Evolutionary conservation across 2,888 invertebrate genomes (phyloP).

Genomic region (Ctenicera cuprea): DNA sequence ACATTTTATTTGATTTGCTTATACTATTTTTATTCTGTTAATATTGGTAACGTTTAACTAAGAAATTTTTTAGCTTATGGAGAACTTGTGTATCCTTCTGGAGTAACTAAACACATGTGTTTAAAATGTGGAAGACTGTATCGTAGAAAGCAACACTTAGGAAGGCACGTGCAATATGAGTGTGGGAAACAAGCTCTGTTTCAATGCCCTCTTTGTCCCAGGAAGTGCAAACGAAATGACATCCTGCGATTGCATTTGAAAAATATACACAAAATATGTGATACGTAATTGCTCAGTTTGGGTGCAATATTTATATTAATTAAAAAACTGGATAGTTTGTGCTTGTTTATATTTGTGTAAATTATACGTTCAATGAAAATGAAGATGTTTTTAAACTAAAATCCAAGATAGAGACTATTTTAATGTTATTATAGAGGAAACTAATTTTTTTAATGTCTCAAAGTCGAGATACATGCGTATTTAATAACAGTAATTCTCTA

Average conservation of each 20-base stretch:
- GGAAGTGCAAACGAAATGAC: conserved; percentile 33
- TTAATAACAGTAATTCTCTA: too few relatives aligned
- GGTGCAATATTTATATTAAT: too few relatives aligned
- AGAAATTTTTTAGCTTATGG: conserved; percentile 10
- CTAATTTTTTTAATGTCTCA: too few relatives aligned
- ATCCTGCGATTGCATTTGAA: conserved; percentile 37
- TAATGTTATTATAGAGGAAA: too few relatives aligned
- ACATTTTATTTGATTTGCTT: too few relatives aligned
- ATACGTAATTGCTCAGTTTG: neutral
- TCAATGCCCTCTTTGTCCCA: conserved; percentile 16
- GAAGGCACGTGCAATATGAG: conserved; percentile 75
- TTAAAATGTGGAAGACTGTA: neutral
- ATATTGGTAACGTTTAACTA: neutral
- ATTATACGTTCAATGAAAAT: too few relatives aligned
- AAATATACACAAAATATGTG: conserved; percentile 6
- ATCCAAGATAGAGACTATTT: too few relatives aligned
- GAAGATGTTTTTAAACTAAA: too few relatives aligned
- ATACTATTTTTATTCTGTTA: too few relatives aligned
- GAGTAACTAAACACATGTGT: neutral
- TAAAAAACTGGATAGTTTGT: too few relatives aligned
- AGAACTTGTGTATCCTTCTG: neutral
- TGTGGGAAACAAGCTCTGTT: conserved; percentile 75
- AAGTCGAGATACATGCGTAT: too few relatives aligned
- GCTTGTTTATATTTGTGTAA: neutral
- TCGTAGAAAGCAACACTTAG: conserved; percentile 61